These are phyloP conservation scores for Xestia sexstrigata DNA, from an alignment of 2,888 invertebrate genomes.

Conservation along the genomic window DNA sequence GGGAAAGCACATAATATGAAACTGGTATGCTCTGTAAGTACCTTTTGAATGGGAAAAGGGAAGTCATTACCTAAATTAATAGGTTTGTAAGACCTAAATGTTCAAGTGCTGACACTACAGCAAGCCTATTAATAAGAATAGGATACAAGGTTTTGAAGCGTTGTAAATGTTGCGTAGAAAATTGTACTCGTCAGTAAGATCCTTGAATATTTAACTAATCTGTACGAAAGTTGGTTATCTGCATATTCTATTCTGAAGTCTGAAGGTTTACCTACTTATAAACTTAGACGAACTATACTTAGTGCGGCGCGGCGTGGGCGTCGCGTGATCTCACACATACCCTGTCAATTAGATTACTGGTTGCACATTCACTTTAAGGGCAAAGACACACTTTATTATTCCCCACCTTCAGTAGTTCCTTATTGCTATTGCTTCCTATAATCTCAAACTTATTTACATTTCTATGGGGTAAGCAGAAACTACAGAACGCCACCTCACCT, in stretches of 20 bases:
- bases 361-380: conserved; percentile 33
- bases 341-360: conserved; percentile 60
- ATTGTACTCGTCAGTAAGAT: background rate
- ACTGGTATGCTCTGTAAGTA: background rate
- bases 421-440: background rate
- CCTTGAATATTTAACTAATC: conserved; percentile 23
- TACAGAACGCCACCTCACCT: too few species aligned
- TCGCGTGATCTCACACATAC: conserved; percentile 45
- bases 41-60: background rate
- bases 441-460: background rate
- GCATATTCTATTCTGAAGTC: too few species aligned
- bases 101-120: background rate
- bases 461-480: too few species aligned
- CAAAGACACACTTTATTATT: conserved; percentile 14
- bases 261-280: conserved; percentile 25
- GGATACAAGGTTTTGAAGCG: background rate
- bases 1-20: too few species aligned
- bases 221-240: too few species aligned
- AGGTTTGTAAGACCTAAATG: background rate
- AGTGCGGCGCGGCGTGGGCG: conserved; percentile 26
- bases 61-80: background rate
- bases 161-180: background rate
- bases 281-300: conserved; percentile 31
- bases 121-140: background rate
- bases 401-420: too few species aligned